phyloP scores from a whole-genome alignment of 2,113 vertebrate genomes.

The mouse (Mus musculus) region GRCm39 chr3:42497501-42498000 shows the following conservation, averaged over 20 bases:
- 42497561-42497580: background rate
- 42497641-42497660: background rate
- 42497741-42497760: conserved; percentile 25
- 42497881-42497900: background rate
- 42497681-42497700: background rate
- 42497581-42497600: background rate
- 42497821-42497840: background rate
- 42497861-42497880: background rate
- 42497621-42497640: background rate
- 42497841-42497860: background rate
- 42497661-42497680: conserved; percentile 19
- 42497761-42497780: conserved; percentile 16
- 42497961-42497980: background rate
- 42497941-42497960: background rate
- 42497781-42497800: background rate
- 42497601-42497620: background rate
- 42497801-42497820: background rate
- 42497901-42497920: conserved; percentile 1
- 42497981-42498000: background rate
- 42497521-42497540: background rate
- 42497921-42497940: background rate
- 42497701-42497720: conserved; percentile 24
- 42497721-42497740: conserved; percentile 12
- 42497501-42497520: background rate
- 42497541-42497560: background rate